Percentiles rank a stretch among this genome's conserved stretches.
Evolutionary conservation across 2,888 invertebrate species (phyloP).

Genomic region (Chloroclystis v-ata): DNA sequence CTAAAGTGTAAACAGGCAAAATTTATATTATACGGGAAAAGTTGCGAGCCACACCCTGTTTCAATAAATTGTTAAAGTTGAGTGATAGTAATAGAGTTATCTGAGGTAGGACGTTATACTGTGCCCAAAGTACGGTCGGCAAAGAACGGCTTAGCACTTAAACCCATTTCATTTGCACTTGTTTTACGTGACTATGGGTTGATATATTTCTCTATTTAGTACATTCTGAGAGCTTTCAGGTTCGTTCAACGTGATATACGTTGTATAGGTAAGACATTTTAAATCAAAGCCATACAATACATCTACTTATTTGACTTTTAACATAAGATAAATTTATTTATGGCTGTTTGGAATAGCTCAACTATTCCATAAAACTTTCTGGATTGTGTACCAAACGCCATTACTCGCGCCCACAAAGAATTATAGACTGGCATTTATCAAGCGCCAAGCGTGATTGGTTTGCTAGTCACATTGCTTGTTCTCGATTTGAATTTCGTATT

Average conservation of each 20-base stretch:
- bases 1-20: no score
- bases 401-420: slow-evolving; percentile 27
- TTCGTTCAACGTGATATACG: no score
- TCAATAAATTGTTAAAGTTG: no score
- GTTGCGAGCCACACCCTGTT: no score
- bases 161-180: neutral
- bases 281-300: no score
- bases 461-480: slow-evolving; percentile 21
- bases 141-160: neutral
- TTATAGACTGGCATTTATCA: slow-evolving; percentile 33
- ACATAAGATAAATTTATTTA: no score
- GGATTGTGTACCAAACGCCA: neutral
- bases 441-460: slow-evolving; percentile 24
- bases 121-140: slow-evolving; percentile 1
- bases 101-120: neutral
- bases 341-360: neutral
- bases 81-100: no score
- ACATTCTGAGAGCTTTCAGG: no score
- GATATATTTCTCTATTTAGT: neutral
- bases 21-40: no score
- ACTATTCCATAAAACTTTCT: neutral
- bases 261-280: no score
- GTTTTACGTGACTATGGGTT: neutral
- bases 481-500: slow-evolving; percentile 19
- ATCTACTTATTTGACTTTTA: no score